Evolutionary conservation across 2,113 vertebrate species (phyloP).

Genomic region (Ceyx melanurus): DNA sequence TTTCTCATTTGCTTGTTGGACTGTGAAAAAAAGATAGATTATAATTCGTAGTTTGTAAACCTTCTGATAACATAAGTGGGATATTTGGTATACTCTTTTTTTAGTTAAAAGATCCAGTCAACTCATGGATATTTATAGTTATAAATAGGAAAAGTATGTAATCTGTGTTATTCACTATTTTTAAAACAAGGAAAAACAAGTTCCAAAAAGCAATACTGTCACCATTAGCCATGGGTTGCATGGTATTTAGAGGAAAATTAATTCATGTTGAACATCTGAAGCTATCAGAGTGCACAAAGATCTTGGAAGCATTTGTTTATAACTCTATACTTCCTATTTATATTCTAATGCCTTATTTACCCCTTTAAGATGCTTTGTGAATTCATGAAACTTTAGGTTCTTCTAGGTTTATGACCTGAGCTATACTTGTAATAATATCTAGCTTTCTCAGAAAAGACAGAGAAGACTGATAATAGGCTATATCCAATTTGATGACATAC

Average conservation of each 20-base stretch:
- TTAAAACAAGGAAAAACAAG: conserved; percentile 26
- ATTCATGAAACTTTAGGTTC: conserved; percentile 48
- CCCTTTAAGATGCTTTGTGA: conserved; percentile 55
- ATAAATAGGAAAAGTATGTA: conserved; percentile 43
- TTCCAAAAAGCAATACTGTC: conserved; percentile 61
- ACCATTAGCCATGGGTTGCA: conserved; percentile 22
- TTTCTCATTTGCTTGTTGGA: neutral
- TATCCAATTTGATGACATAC: neutral
- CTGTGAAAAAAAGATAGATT: neutral
- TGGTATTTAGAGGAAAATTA: conserved; percentile 58
- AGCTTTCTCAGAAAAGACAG: conserved; percentile 42
- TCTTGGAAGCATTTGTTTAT: conserved; percentile 62
- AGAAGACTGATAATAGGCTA: neutral
- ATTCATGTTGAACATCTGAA: conserved; percentile 61
- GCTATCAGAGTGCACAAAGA: conserved; percentile 46
- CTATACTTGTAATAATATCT: conserved; percentile 39
- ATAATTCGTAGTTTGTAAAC: neutral
- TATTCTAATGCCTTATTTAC: conserved; percentile 60
- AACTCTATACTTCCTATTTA: conserved; percentile 61
- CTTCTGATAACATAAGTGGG: neutral
- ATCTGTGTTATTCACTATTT: conserved; percentile 34
- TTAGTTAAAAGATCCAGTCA: neutral
- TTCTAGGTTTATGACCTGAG: conserved; percentile 27
- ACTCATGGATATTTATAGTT: conserved; percentile 22
- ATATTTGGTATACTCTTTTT: neutral